Evolutionary conservation across 1,140 invertebrate genomes (phyloP).

Genomic region (Diorhabda elongata): DNA sequence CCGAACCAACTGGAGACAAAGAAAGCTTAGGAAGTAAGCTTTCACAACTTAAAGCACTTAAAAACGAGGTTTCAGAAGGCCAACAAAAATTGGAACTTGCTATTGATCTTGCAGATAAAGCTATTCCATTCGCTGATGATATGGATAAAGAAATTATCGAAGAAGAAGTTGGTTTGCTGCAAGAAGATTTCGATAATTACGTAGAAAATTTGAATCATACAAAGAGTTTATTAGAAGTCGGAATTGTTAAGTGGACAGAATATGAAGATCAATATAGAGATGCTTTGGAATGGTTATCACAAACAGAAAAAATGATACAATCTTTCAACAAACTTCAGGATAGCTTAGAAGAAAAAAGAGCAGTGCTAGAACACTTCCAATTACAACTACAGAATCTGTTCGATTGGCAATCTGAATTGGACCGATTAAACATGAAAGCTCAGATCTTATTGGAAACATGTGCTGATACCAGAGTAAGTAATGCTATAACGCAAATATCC

Average conservation of each 20-base stretch:
- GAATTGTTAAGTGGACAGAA: slow-evolving; percentile 92
- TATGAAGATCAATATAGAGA: slow-evolving; percentile 91
- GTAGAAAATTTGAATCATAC: slow-evolving; percentile 72
- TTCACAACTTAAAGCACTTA: slow-evolving; percentile 76
- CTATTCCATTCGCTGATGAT: slow-evolving; percentile 75
- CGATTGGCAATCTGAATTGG: slow-evolving; percentile 90
- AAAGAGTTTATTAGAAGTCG: slow-evolving; percentile 79
- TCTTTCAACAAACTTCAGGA: slow-evolving; percentile 87
- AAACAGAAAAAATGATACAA: slow-evolving; percentile 82
- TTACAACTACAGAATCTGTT: slow-evolving; percentile 84
- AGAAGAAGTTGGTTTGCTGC: slow-evolving; percentile 81
- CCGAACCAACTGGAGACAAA: slow-evolving; percentile 90
- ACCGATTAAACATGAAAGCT: slow-evolving; percentile 86
- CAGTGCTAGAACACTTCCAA: slow-evolving; percentile 86
- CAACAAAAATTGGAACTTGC: slow-evolving; percentile 78
- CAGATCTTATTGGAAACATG: slow-evolving; percentile 87
- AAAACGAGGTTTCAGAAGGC: slow-evolving; percentile 76
- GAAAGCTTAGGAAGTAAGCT: slow-evolving; percentile 81
- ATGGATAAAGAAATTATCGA: slow-evolving; percentile 87
- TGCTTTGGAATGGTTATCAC: slow-evolving; percentile 81
- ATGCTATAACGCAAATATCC: slow-evolving; percentile 88
- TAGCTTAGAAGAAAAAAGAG: slow-evolving; percentile 83
- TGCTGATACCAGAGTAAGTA: slow-evolving; percentile 88
- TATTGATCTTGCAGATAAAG: slow-evolving; percentile 74
- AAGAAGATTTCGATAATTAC: slow-evolving; percentile 83